Conservation (phyloP, 2,888 invertebrate genomes). For the Epirrita christyi region DNA sequence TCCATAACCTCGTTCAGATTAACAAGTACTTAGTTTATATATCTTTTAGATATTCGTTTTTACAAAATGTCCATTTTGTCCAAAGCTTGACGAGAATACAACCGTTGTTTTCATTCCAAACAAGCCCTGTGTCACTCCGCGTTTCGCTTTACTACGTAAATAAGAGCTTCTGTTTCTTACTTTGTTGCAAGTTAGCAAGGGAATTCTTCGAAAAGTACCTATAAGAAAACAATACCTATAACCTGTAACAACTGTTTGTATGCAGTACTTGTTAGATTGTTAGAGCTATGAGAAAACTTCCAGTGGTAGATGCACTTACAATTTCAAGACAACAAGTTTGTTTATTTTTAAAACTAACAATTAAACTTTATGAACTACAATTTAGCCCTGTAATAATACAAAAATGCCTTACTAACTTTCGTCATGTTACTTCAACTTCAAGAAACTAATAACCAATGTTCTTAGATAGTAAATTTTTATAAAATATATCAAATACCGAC, state of each 20-base stretch:
- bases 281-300: neutral
- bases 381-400: too few relatives aligned
- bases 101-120: slow-evolving; percentile 38
- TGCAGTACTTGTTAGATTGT: neutral
- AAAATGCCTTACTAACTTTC: too few relatives aligned
- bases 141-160: slow-evolving; percentile 37
- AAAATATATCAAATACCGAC: neutral
- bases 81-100: slow-evolving; percentile 25
- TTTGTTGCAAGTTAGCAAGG: slow-evolving; percentile 17
- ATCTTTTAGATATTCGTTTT: neutral
- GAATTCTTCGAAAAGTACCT: slow-evolving; percentile 21
- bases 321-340: too few relatives aligned
- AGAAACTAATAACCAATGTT: too few relatives aligned
- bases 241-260: too few relatives aligned
- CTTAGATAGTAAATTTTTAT: too few relatives aligned
- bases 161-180: slow-evolving; percentile 30
- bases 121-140: slow-evolving; percentile 29
- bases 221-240: slow-evolving; percentile 2
- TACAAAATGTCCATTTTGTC: neutral
- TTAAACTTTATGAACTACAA: too few relatives aligned
- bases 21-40: too few relatives aligned
- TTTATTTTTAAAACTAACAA: too few relatives aligned
- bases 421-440: too few relatives aligned
- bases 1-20: too few relatives aligned
- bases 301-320: too few relatives aligned